Evolutionary conservation across 1,140 invertebrate species (phyloP).

Genomic region (Caenorhabditis tropicalis): DNA sequence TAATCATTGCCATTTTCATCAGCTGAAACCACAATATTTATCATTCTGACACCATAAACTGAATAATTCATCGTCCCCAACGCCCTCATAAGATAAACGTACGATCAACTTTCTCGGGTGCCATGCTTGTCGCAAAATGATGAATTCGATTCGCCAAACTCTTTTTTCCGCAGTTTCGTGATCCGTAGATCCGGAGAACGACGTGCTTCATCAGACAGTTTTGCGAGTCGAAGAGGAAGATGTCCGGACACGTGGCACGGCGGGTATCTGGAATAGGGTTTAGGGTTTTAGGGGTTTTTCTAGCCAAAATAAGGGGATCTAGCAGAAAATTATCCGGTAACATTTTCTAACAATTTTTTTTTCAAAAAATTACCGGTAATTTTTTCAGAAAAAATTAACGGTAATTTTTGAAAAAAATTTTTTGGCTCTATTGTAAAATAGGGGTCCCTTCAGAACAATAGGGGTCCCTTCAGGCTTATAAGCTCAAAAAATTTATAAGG

Average conservation of each 20-base stretch:
- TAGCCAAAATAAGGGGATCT: neutral
- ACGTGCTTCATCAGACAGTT: constrained; percentile 31
- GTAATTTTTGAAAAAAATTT: no score
- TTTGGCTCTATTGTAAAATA: no score
- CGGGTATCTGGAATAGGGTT: neutral
- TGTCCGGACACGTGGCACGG: constrained; percentile 19
- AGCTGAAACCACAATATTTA: neutral
- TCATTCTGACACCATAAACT: no score
- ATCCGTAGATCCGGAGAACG: neutral
- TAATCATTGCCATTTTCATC: constrained; percentile 29
- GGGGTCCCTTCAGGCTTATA: no score
- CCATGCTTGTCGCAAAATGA: constrained; percentile 32
- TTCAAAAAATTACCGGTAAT: no score
- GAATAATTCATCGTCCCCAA: no score
- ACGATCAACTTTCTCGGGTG: constrained; percentile 10
- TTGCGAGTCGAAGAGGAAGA: constrained; percentile 6
- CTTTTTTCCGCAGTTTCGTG: constrained; percentile 18
- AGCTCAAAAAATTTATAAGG: no score
- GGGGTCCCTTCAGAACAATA: no score
- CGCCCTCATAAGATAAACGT: no score
- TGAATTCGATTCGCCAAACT: constrained; percentile 18
- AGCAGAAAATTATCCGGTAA: neutral
- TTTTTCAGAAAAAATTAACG: no score
- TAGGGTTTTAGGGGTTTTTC: neutral
- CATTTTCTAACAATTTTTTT: no score